Percentiles rank a stretch among this genome's conserved stretches.
Evolutionary conservation across 2,888 invertebrate genomes (phyloP).

Genomic region (Caenorhabditis auriculariae): DNA sequence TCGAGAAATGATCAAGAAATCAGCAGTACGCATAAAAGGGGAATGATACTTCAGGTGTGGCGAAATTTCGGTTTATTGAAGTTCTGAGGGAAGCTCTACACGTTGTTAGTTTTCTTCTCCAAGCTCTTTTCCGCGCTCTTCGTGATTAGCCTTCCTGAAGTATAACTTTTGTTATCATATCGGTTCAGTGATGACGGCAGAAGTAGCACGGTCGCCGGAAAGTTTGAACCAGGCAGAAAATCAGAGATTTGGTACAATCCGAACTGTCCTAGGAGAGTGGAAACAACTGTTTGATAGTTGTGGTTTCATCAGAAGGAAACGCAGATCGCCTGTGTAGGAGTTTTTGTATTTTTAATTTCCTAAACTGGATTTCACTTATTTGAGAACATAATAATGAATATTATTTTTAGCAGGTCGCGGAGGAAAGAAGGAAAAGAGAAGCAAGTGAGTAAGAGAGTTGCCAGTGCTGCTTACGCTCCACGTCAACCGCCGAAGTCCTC

Average conservation of each 20-base stretch:
- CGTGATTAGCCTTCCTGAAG: too few relatives aligned
- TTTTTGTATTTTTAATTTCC: slow-evolving; percentile 4
- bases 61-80: too few relatives aligned
- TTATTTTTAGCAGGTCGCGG: neutral
- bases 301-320: slow-evolving; percentile 45
- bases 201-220: slow-evolving; percentile 2
- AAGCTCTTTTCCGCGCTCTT: too few relatives aligned
- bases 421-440: neutral
- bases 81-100: too few relatives aligned
- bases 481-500: slow-evolving; percentile 17
- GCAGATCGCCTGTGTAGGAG: slow-evolving; percentile 14
- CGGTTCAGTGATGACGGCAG: slow-evolving; percentile 10
- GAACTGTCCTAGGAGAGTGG: slow-evolving; percentile 44
- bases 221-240: neutral
- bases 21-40: too few relatives aligned
- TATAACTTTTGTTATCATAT: too few relatives aligned
- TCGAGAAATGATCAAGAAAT: too few relatives aligned
- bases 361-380: too few relatives aligned
- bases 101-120: too few relatives aligned
- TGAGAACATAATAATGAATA: neutral
- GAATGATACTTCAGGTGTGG: too few relatives aligned
- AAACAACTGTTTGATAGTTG: slow-evolving; percentile 43
- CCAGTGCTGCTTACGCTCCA: slow-evolving; percentile 23
- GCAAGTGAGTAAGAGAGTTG: slow-evolving; percentile 9
- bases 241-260: slow-evolving; percentile 10